phyloP scores from a whole-genome alignment of 2,888 invertebrate genomes.

The Athalia cordata region DNA sequence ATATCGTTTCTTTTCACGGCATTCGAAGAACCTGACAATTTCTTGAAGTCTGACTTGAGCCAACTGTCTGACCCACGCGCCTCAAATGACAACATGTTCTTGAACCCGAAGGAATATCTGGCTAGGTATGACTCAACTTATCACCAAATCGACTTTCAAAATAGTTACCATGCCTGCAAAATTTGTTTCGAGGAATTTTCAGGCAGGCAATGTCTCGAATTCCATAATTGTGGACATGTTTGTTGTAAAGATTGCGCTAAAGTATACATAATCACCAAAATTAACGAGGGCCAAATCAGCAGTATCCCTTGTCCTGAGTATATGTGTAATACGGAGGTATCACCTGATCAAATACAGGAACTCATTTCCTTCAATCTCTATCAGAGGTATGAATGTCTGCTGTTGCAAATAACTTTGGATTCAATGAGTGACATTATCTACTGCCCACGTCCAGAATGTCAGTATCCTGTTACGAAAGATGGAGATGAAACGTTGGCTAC shows the following conservation, averaged over 20 bases:
- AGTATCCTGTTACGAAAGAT: conserved; percentile 55
- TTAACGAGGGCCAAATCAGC: conserved; percentile 51
- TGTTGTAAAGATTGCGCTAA: conserved; percentile 58
- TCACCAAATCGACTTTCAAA: conserved; percentile 50
- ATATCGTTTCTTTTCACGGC: conserved; percentile 55
- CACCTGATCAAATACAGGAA: conserved; percentile 48
- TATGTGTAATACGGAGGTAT: conserved; percentile 53
- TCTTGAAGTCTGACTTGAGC: conserved; percentile 43
- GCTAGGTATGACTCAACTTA: conserved; percentile 48
- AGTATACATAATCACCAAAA: conserved; percentile 54
- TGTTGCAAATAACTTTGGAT: conserved; percentile 52
- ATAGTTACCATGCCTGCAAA: conserved; percentile 53
- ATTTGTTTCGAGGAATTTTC: conserved; percentile 57
- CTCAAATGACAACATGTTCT: conserved; percentile 48
- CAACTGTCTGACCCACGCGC: conserved; percentile 54
- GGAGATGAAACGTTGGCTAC: conserved; percentile 55
- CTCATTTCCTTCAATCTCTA: conserved; percentile 55
- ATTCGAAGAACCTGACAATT: conserved; percentile 46
- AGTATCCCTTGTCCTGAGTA: conserved; percentile 55
- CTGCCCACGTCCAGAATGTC: conserved; percentile 60
- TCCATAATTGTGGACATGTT: conserved; percentile 56
- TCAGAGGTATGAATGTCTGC: conserved; percentile 55
- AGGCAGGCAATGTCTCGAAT: conserved; percentile 56
- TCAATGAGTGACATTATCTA: conserved; percentile 58
- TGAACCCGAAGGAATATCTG: conserved; percentile 54